Evolutionary conservation across 2,797 vertebrate species (phyloP), one percentile per base, ranked within the genome.

Genomic region (Sebastiscus tertius): DNA sequence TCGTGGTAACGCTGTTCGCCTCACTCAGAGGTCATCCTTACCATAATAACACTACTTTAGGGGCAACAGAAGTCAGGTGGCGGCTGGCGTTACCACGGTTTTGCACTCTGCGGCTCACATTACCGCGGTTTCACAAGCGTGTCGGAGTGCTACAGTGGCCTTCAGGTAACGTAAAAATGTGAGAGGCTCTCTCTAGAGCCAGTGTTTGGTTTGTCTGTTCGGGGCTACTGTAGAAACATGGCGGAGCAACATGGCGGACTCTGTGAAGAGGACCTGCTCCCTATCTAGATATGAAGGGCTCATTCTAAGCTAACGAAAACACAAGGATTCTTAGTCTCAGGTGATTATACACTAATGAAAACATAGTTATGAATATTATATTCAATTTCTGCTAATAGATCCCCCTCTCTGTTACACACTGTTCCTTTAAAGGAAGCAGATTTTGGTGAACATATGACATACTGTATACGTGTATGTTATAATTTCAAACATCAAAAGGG

Each of bases 291-390:
- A 54, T 54, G 49, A 22, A 54, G 0, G 20, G 10, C 9, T 54
- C 20, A 54, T 20, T 52, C 20, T n/a, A 52, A 46, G 42, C 1
- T 18, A 18, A 2, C 3, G 42, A 18, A 46, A 46, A 46, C 42
- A 46, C 7, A 20, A 18, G 0, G 0, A 0, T 46, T 46, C 42
- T 46, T 46, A 20, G 42, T 46, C 8, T 46, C 42, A 46, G 0
- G 16, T 52, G 20, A n/a, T 20, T n/a, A 52, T 52, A 52, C 20
- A n/a, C 20, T 9, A 52, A 52, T 20, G 0, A 52, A 0, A 52
- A 20, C 4, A n/a, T 52, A 52, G 49, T 52, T 52, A 52, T n/a
- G 8, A 52, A 52, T 52, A n/a, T 52, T 52, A 52, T 52, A 52
- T n/a, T 52, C 49, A 20, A 4, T 52, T 52, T 52, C 8, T n/a